These are phyloP conservation scores for Xenopus laevis DNA, from an alignment of 2,113 vertebrate species.

Conservation along the genomic window DNA sequence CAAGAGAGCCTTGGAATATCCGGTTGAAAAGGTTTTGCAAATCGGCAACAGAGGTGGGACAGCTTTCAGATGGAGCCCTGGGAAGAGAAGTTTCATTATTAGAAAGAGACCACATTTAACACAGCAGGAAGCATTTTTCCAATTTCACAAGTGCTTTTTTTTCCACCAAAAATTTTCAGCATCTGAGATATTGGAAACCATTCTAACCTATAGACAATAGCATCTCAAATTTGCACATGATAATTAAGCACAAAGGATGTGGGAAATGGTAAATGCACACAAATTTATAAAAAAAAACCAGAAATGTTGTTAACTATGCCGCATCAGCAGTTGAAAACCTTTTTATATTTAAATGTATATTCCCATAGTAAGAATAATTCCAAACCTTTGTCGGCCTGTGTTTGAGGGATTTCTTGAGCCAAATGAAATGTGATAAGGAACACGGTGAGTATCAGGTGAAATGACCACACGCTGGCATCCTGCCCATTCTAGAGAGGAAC, in stretches of 20 bases:
- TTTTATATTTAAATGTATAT: too few relatives aligned
- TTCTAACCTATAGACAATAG: too few relatives aligned
- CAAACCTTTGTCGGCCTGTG: constrained; percentile 75
- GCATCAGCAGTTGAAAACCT: too few relatives aligned
- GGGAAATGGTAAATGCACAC: too few relatives aligned
- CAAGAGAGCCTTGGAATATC: constrained; percentile 79
- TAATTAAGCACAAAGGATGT: too few relatives aligned
- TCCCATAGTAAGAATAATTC: constrained; percentile 18
- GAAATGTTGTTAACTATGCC: too few relatives aligned
- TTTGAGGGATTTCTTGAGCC: constrained; percentile 72
- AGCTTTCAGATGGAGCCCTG: constrained; percentile 70
- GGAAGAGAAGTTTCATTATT: neutral
- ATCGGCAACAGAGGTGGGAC: constrained; percentile 69
- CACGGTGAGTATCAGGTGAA: constrained; percentile 86
- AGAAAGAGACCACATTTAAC: neutral
- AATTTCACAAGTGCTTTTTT: too few relatives aligned
- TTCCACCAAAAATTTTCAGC: too few relatives aligned
- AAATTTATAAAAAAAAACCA: too few relatives aligned
- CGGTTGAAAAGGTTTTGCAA: constrained; percentile 83
- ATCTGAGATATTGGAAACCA: too few relatives aligned
- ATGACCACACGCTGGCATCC: constrained; percentile 89
- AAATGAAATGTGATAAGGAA: constrained; percentile 92
- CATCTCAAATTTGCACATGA: too few relatives aligned
- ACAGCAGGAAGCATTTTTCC: too few relatives aligned
- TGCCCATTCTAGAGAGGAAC: constrained; percentile 80